Conservation (phyloP, 2,797 vertebrate genomes). For the Gastrophryne carolinensis region DNA sequence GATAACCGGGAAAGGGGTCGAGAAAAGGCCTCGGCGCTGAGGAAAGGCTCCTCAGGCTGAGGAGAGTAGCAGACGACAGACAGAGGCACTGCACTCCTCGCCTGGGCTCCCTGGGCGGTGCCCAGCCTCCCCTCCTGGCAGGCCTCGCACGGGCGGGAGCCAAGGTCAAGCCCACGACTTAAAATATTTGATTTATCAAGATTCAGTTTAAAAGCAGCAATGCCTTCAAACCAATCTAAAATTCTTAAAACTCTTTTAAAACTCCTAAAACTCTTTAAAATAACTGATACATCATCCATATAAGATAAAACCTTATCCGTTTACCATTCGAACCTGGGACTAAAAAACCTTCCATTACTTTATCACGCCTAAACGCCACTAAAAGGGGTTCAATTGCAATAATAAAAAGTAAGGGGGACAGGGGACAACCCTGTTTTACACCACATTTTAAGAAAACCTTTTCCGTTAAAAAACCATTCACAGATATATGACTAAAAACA, state of each 20-base stretch:
- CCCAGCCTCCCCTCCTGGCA: too few species aligned
- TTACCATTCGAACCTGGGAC: background rate
- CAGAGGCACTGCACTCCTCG: too few species aligned
- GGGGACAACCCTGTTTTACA: background rate
- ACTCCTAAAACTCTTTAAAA: background rate
- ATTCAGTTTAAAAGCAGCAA: too few species aligned
- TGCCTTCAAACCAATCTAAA: too few species aligned
- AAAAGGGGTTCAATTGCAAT: background rate
- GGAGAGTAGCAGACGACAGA: too few species aligned
- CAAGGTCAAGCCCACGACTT: too few species aligned
- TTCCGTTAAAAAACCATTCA: background rate
- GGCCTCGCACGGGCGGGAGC: too few species aligned
- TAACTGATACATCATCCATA: background rate
- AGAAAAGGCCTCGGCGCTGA: too few species aligned
- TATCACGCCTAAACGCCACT: background rate
- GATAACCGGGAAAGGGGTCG: too few species aligned
- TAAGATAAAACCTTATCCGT: background rate
- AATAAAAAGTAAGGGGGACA: background rate
- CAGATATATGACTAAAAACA: background rate
- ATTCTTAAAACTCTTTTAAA: background rate
- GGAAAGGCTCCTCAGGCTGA: too few species aligned
- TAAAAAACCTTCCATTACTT: background rate
- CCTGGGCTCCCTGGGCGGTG: too few species aligned
- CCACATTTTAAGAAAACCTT: fast-evolving
- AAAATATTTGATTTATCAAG: too few species aligned